These are phyloP conservation scores for Andrena trimmerana DNA, from an alignment of 2,888 invertebrate genomes.

Conservation along the genomic window DNA sequence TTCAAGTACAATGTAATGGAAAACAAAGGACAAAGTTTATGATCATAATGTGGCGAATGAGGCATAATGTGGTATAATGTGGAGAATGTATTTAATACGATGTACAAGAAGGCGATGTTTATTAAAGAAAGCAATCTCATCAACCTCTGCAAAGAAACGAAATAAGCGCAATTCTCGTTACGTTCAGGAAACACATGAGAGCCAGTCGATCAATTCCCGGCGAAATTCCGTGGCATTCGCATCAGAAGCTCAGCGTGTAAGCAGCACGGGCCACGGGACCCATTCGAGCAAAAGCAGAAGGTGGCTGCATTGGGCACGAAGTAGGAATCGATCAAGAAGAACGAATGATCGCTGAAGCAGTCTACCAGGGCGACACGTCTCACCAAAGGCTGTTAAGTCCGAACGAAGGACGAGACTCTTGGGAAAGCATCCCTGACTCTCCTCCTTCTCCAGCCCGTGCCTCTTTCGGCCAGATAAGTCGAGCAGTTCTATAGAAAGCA, in stretches of 20 bases:
- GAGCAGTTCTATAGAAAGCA: conserved; percentile 40
- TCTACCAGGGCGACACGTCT: conserved; percentile 57
- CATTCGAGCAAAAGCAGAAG: conserved; percentile 27
- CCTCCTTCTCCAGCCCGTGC: conserved; percentile 37
- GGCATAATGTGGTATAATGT: too few species aligned
- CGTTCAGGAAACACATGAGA: background rate
- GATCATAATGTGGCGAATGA: too few species aligned
- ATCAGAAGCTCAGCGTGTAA: conserved; percentile 10
- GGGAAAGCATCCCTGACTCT: conserved; percentile 47
- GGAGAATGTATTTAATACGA: too few species aligned
- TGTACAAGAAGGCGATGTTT: too few species aligned
- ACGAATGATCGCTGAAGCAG: conserved; percentile 45
- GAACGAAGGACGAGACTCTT: conserved; percentile 64
- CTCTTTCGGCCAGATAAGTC: conserved; percentile 30
- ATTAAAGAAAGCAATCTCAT: background rate
- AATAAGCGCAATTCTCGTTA: conserved; percentile 29
- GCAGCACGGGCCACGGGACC: conserved; percentile 14
- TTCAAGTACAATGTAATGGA: too few species aligned
- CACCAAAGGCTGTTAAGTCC: conserved; percentile 65
- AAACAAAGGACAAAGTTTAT: too few species aligned
- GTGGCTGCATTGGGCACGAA: conserved; percentile 51
- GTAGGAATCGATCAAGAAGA: conserved; percentile 66
- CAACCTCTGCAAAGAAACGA: background rate
- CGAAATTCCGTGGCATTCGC: conserved; percentile 42
- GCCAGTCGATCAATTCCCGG: conserved; percentile 33